phyloP scores from a whole-genome alignment of 2,113 vertebrate species.

The Ailuropoda melanoleuca region DNA sequence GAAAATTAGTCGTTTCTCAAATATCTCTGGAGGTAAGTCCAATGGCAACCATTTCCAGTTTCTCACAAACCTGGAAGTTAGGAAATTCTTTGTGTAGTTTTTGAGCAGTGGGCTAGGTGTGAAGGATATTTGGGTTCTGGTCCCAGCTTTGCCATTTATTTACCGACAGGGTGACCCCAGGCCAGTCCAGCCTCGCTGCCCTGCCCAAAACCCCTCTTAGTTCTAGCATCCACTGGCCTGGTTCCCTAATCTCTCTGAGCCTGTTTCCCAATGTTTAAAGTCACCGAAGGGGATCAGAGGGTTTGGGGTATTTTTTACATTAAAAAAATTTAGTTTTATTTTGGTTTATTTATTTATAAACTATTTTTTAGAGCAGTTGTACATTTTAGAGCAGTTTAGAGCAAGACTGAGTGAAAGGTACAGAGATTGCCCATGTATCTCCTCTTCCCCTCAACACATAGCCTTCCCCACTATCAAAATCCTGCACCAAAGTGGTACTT shows the following conservation, averaged over 20 bases:
- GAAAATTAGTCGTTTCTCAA: slow-evolving; percentile 1
- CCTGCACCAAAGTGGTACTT: not conserved
- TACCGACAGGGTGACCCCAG: not conserved
- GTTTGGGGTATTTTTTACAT: not conserved
- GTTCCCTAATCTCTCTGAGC: not conserved
- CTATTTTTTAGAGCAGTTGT: not conserved
- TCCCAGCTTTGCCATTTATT: not conserved
- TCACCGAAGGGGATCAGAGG: not conserved
- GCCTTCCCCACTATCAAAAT: not conserved
- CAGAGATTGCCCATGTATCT: not conserved
- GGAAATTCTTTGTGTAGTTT: slow-evolving; percentile 19
- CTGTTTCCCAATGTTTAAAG: not conserved
- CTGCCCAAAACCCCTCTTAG: not conserved
- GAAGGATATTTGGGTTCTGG: not conserved
- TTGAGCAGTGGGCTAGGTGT: not conserved
- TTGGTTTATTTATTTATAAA: not conserved
- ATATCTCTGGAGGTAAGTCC: not conserved
- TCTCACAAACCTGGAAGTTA: not conserved
- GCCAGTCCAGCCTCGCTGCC: not conserved
- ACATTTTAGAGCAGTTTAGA: not conserved
- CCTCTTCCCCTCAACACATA: rapidly evolving
- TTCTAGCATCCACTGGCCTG: rapidly evolving
- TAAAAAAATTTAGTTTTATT: not conserved
- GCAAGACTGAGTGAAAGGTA: not conserved
- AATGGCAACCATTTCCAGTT: not conserved